Conservation (phyloP, 64 coral and sea anemone genomes). For the Catalaphyllia jardinei region DNA sequence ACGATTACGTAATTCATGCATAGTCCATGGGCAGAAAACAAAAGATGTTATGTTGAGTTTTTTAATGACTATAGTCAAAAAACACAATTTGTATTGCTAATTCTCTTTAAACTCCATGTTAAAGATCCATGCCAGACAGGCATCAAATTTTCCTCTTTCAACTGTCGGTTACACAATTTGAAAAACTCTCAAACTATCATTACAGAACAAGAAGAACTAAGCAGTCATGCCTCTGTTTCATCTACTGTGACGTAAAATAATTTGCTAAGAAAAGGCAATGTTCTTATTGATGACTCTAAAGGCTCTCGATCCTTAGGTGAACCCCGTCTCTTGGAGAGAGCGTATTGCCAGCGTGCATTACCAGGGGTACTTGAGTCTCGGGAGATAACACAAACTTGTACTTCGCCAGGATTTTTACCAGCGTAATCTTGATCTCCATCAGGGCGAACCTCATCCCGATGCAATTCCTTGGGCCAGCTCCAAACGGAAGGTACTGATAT, state of each 20-base stretch:
- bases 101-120: too few species aligned
- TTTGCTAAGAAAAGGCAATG: background rate
- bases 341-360: slow-evolving; percentile 32
- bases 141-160: too few species aligned
- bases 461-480: slow-evolving; percentile 52
- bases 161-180: too few species aligned
- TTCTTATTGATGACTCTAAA: background rate
- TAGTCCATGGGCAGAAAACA: too few species aligned
- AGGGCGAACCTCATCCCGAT: slow-evolving; percentile 56
- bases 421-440: slow-evolving; percentile 45
- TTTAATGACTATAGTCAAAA: too few species aligned
- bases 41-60: too few species aligned
- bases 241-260: background rate
- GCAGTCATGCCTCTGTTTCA: too few species aligned
- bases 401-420: slow-evolving; percentile 43
- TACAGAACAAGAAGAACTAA: too few species aligned
- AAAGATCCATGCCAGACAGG: too few species aligned
- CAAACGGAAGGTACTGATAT: slow-evolving; percentile 57
- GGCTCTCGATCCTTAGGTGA: background rate
- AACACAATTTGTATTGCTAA: too few species aligned
- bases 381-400: slow-evolving; percentile 43
- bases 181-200: too few species aligned
- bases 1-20: too few species aligned
- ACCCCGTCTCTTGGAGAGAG: slow-evolving; percentile 48
- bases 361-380: slow-evolving; percentile 50